Percentiles rank a stretch among this genome's conserved stretches.
Conservation (phyloP, 2,113 vertebrate species). For the Otocyon megalotis region DNA sequence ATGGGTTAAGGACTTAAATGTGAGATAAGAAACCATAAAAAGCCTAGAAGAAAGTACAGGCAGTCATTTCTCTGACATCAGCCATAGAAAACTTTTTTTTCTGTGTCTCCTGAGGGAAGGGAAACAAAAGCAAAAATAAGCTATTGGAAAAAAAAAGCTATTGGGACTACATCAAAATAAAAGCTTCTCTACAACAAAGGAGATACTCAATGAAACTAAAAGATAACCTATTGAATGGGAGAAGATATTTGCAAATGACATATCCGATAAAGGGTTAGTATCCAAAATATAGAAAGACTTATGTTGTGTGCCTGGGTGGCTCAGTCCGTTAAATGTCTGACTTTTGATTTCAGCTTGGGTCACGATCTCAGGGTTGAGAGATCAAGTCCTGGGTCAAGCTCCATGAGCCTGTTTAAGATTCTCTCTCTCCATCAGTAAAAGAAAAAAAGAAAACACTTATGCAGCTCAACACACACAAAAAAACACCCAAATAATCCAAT, state of each 20-base stretch:
- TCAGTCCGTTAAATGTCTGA: too few species aligned
- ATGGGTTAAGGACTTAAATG: not conserved
- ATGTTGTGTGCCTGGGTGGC: too few species aligned
- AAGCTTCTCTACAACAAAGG: not conserved
- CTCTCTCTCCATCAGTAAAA: too few species aligned
- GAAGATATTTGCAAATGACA: not conserved
- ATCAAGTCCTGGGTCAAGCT: too few species aligned
- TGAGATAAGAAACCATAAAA: not conserved
- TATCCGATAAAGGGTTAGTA: not conserved
- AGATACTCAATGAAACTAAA: not conserved
- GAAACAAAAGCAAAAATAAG: not conserved
- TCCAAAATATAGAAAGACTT: not conserved
- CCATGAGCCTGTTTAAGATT: too few species aligned
- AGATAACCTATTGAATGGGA: not conserved
- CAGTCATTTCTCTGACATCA: not conserved
- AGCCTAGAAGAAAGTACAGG: not conserved
- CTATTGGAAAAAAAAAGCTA: too few species aligned
- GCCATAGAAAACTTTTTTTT: not conserved
- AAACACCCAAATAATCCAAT: not conserved
- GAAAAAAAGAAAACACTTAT: not conserved
- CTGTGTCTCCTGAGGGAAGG: not conserved
- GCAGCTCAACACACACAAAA: not conserved
- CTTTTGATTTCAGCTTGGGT: too few species aligned
- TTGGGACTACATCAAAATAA: not conserved
- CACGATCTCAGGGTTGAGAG: too few species aligned